Conservation (phyloP, 2,113 vertebrate genomes). For the Camelus bactrianus region DNA sequence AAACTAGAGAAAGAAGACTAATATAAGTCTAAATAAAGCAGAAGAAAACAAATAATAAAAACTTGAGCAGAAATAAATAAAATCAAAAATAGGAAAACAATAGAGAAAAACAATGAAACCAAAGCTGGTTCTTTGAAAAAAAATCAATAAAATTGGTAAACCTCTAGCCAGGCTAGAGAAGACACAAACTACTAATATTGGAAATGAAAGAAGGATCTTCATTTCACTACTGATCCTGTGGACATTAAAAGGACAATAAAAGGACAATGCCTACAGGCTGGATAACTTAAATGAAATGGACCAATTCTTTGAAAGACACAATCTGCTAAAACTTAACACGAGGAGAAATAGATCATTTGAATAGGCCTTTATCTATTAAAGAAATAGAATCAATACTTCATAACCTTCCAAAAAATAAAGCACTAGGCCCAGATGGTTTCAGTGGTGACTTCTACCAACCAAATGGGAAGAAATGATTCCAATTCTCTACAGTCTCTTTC, state of each 20-base stretch:
- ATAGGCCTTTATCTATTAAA: background rate
- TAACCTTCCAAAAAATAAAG: background rate
- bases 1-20: background rate
- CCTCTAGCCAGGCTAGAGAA: background rate
- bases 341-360: background rate
- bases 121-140: constrained; percentile 23
- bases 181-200: background rate
- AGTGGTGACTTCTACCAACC: background rate
- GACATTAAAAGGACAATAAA: background rate
- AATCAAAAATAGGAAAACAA: background rate
- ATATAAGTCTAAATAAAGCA: background rate
- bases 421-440: background rate
- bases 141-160: background rate
- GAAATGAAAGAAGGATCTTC: background rate
- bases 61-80: background rate
- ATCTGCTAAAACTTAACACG: background rate
- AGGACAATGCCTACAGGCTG: background rate
- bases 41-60: background rate
- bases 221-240: background rate
- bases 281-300: background rate
- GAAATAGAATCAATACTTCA: background rate
- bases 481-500: background rate
- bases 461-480: background rate
- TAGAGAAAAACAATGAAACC: background rate
- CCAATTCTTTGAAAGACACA: background rate